Evolutionary conservation across 2,113 vertebrate species (phyloP), one percentile per base, ranked within the genome.

Genomic region (Pampusana beccarii): DNA sequence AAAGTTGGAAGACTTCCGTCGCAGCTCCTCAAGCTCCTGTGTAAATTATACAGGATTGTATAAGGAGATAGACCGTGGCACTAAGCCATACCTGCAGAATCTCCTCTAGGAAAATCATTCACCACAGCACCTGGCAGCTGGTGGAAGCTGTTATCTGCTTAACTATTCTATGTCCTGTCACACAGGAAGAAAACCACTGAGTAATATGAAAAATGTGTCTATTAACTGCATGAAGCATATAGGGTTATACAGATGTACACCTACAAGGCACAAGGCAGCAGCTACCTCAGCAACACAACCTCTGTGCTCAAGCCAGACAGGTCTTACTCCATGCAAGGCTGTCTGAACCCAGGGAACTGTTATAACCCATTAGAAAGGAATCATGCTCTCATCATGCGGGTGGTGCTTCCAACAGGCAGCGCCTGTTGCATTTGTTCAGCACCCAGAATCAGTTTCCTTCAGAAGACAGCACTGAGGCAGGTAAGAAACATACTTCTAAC

Each of bases 61-160:
- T 19, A 65, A 54, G 0, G 2, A 53, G 16, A 44, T 0, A 48
- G 29, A 34, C 14, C 0, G 1, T 16, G 24, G 16, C 73, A 80
- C 54, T 29, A 61, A 24, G 16, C 60, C 57, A 20, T 51, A 57
- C 48, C 28, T 48, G 31, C 26, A 82, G 33, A 54, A 16, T 23
- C 31, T 50, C 16, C 28, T 66, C 51, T 10, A 77, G 25, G n/a
- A 18, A 70, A 11, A 33, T 6, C 14, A 40, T 34, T 38, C 24
- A 62, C 15, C 18, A 53, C n/a, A 64, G 20, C 11, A 73, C 48
- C 24, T 34, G 75, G 33, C 33, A 38, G 19, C 1, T 44, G 42
- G n/a, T 40, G 3, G 50, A 13, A 40, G 16, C 69, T 53, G 28
- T 64, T 34, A 46, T 1, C 80, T 53, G 12, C 12, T 77, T 81